Evolutionary conservation across 2,113 vertebrate species (phyloP).

Genomic region (Mystacornis crossleyi): DNA sequence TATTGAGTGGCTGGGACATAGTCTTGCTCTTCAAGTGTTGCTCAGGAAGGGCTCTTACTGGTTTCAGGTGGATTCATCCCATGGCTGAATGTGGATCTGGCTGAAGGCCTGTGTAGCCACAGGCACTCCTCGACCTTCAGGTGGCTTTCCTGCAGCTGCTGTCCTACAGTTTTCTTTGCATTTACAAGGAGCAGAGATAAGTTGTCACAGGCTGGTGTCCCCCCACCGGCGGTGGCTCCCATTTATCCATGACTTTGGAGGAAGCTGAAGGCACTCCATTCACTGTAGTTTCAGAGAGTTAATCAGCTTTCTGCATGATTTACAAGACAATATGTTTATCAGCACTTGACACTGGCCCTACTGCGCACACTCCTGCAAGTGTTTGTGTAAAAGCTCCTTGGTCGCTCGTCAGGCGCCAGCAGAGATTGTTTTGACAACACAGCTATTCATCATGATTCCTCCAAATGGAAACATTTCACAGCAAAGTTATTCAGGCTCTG

Average conservation of each 20-base stretch:
- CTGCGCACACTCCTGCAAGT: accelerated
- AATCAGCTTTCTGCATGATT: neutral
- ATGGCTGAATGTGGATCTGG: neutral
- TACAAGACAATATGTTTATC: neutral
- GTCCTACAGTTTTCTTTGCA: neutral
- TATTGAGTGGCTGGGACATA: neutral
- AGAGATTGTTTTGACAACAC: conserved; percentile 21
- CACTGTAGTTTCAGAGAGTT: neutral
- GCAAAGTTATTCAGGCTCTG: neutral
- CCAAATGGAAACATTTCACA: neutral
- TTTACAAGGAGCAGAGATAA: neutral
- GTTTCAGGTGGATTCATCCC: neutral
- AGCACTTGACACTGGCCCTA: neutral
- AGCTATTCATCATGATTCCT: neutral
- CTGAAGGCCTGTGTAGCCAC: neutral
- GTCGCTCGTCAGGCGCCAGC: neutral
- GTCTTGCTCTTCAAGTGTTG: neutral
- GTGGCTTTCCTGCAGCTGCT: neutral
- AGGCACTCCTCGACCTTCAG: neutral
- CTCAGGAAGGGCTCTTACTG: neutral
- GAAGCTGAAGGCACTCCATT: neutral
- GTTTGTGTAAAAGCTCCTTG: neutral
- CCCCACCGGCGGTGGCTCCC: accelerated
- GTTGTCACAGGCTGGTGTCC: accelerated
- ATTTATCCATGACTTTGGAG: neutral